Base-by-base conservation (phyloP, 2,888 invertebrate species). In the Dendrolimus houi region DNA sequence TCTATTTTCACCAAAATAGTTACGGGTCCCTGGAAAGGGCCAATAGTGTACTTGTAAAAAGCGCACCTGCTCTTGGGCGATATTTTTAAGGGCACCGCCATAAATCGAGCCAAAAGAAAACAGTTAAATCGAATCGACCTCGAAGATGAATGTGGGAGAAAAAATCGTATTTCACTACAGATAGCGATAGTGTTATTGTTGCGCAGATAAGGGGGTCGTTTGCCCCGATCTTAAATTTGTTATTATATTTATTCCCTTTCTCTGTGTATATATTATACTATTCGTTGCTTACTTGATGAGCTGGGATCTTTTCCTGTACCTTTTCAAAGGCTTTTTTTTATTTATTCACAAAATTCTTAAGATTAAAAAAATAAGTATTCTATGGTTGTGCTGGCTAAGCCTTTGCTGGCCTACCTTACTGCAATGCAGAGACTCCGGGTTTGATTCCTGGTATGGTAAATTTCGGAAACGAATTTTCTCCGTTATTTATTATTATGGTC, bases 61-160 rank as follows among this genome's bases (percentile, higher is more conserved):
- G 47, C 47, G 47, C 47, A 47, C 47, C 47, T 47, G 47, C 12
- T 47, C 47, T 9, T 12, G 12, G 12, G 12, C 10, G 47, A 47
- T 47, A 54, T 54, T 54, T 60, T 60, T 59, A 59, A 47, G 47
- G 57, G 57, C 56, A 73, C 79, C 78, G 70, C 83, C 70, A 87
- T 88, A 88, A 88, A 88, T 87, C 79, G 56, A 61, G 54, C 60
- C 69, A 61, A 67, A 82, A 85, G 88, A 86, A 87, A 88, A 87
- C 87, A 86, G 86, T 85, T 87, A 85, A 82, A 87, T 81, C 77
- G 85, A 85, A 86, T 47, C 78, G 79, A 79, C 75, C 73, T 63
- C 56, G 64, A 71, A 84, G 82, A 87, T 85, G 83, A 83, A 85
- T 82, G 79, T 67, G 69, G 70, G 71, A 74, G 70, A 77, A 79